Base-by-base conservation (phyloP, 2,797 vertebrate genomes). In the Intellagama lesueurii region DNA sequence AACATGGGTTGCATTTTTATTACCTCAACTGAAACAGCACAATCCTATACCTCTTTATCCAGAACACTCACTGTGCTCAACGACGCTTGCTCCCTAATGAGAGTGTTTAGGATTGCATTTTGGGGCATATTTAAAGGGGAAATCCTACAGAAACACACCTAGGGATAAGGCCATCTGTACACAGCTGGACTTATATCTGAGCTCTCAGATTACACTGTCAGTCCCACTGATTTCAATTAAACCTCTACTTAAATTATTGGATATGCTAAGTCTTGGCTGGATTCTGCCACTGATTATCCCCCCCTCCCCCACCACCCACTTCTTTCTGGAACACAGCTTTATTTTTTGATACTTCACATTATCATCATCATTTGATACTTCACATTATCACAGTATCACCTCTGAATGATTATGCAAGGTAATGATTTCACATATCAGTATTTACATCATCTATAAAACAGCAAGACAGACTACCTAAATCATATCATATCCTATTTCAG, bases 271-370 rank as follows among this genome's bases (percentile, higher is more conserved):
- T 64, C 60, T 64, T 64, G 16, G 19, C 60, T 89, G 24, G 44
- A 82, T 35, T n/a, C 76, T 52, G 14, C 7, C 17, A 47, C 26
- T 32, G 89, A 49, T 11, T 19, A 83, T 12, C 30, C 16, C 60
- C 60, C 19, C 16, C 19, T 17, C 19, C 60, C 19, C 60, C 60
- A 4, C 19, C 52, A 56, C 52, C 52, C 52, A 11, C 16, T 47
- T 40, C 44, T 92, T 90, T 69, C 81, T 91, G 75, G 90, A 89
- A 68, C 87, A 81, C 88, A 72, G 79, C 5, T 44, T 88, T 85
- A 56, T 89, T 94, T 92, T 93, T 70, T 26, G 86, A 89, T 88
- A 82, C 91, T 94, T 91, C 87, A 94, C 89, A 93, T 90, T 91
- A 93, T 89, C 83, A 94, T 12, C 17, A 40, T 40, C 40, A 40